Base-by-base conservation (phyloP, 2,113 vertebrate species). In the Microcebus murinus region DNA sequence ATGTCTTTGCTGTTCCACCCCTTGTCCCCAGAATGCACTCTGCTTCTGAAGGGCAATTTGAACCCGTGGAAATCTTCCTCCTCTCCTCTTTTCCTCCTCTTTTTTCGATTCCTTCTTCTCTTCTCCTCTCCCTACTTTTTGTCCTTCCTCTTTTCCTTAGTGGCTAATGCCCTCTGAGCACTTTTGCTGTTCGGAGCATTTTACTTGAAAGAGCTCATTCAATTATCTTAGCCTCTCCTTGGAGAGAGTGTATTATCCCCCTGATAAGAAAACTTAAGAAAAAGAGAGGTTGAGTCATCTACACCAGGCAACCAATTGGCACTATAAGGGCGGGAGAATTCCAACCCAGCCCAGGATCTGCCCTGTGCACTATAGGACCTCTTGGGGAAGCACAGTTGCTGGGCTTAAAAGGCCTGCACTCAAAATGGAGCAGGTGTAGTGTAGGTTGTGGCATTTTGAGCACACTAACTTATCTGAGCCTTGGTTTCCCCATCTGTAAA, bases 191-290 rank as follows among this genome's bases (percentile, higher is more conserved):
- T 91, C 70, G 68, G 29, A 84, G 50, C 23, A 29, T 3, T 88
- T 86, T n/a, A 84, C 34, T 94, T 76, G 8, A 36, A 85, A 81
- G 70, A 96, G 27, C 31, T 95, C 87, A 94, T 84, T 90, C 87
- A 61, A 85, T 50, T 82, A 91, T 36, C 59, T 82, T 76, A 90
- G 27, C 39, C 18, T 21, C 55, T 91, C 59, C 77, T 91, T 94
- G 36, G 90, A 95, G 31, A 91, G 8, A 63, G 45, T 45, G n/a
- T 96, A 57, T 79, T 63, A 73, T 50, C 50, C 9, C 11, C 42
- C 48, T 48, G 17, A 50, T 63, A 82, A 92, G 55, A 85, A 90
- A 94, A 52, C 20, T 65, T 67, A 61, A 82, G 45, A 63, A 65
- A 80, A 39, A 50, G 70, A 81, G 57, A 83, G 12, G 5, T 70